Conservation (phyloP, 2,113 vertebrate genomes). For the Lepus europaeus region DNA sequence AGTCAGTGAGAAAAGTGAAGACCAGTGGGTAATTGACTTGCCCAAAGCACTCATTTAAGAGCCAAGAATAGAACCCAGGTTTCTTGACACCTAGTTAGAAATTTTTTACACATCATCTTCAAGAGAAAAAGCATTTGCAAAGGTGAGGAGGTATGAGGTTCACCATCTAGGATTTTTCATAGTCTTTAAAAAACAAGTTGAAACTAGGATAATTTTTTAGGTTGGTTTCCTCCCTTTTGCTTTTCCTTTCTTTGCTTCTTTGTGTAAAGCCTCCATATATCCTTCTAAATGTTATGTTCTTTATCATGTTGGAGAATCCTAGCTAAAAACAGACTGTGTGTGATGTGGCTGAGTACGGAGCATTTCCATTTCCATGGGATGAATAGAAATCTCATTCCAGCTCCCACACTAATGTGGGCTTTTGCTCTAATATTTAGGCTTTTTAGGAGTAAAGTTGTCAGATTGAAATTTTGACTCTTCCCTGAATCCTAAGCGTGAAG, state of each 20-base stretch:
- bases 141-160: not conserved
- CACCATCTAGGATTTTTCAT: not conserved
- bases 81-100: not conserved
- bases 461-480: not conserved
- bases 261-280: slow-evolving; percentile 6
- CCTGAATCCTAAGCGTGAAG: not conserved
- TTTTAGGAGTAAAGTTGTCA: not conserved
- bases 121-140: not conserved
- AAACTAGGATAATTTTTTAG: not conserved
- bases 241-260: not conserved
- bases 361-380: not conserved
- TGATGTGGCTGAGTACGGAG: not conserved
- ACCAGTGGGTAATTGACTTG: not conserved
- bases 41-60: not conserved
- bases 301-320: not conserved
- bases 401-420: not conserved
- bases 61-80: not conserved
- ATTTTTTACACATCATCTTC: not conserved
- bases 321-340: not conserved
- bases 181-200: not conserved
- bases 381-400: not conserved
- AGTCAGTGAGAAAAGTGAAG: slow-evolving; percentile 3
- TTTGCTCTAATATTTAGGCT: not conserved
- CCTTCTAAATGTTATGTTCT: not conserved
- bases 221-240: not conserved